Evolutionary conservation across 2,113 vertebrate species (phyloP), one percentile per base, ranked within the genome.

Genomic region (Ailuropoda melanoleuca): DNA sequence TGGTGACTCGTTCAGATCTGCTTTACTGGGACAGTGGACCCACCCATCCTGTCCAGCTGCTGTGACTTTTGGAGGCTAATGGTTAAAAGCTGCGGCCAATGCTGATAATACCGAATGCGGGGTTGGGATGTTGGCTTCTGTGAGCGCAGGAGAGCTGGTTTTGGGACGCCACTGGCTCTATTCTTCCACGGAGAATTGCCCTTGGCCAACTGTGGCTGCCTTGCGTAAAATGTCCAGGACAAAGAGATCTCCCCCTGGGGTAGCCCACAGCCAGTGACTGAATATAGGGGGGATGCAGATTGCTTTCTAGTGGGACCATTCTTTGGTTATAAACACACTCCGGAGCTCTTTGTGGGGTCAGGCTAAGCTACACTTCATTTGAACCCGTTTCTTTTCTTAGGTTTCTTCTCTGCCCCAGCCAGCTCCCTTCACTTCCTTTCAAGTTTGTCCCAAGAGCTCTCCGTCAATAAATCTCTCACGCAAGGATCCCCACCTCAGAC

Each of bases 91-190:
- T 19, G n/a, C 7, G 29, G 0, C 9, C 72, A 34, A n/a, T 39
- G 13, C 14, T 56, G 34, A 53, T 26, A 18, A 34, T 46, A 46
- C 43, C 34, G 14, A 53, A 55, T 21, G 26, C 26, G 23, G 56
- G 11, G 7, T 3, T 8, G 39, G 39, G 23, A 46, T 43, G 5
- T 34, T 18, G 58, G 29, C 74, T 37, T 48, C 84, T 88, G 48
- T 29, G 72, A 70, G 72, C 18, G 18, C 9, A 15, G 26, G 74
- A 37, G 53, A 34, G 37, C 50, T 21, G 48, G 50, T 46, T 6
- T n/a, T 13, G 3, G 14, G 1, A 9, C 8, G 15, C 4, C 39
- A 3, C 31, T 37, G 39, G 50, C 12, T 31, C 18, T 17, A 10
- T 31, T 29, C 50, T 80, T 58, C 60, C 0, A 2, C 7, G 10